Percentiles rank a stretch among this genome's conserved stretches.
phyloP scores from a whole-genome alignment of 2,888 invertebrate species.

The Priocnemis perturbator region DNA sequence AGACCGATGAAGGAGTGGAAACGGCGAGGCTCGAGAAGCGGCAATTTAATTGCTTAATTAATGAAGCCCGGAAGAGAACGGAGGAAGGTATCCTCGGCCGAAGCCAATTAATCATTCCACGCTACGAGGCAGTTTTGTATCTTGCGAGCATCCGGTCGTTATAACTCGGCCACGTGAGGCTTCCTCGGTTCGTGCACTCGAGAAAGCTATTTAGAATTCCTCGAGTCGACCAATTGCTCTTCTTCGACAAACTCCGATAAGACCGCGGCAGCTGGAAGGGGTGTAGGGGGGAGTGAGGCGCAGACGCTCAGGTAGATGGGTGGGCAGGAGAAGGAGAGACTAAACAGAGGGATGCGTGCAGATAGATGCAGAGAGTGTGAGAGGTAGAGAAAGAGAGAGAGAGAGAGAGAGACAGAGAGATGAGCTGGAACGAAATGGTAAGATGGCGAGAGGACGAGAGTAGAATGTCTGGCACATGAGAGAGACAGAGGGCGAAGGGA shows the following conservation, averaged over 20 bases:
- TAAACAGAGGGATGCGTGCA: too few species aligned
- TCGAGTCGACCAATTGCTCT: conserved; percentile 47
- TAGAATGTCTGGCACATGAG: not conserved
- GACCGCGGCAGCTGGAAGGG: conserved; percentile 35
- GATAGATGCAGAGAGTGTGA: too few species aligned
- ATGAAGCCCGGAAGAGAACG: conserved; percentile 37
- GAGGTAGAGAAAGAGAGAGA: too few species aligned
- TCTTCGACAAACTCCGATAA: conserved; percentile 62
- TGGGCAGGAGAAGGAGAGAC: not conserved
- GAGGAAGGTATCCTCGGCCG: conserved; percentile 26
- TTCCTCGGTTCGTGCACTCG: conserved; percentile 2
- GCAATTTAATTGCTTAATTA: conserved; percentile 59
- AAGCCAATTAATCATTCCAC: conserved; percentile 51
- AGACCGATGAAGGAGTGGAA: too few species aligned
- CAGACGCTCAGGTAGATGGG: not conserved
- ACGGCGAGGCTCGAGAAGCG: conserved; percentile 20
- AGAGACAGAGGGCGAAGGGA: not conserved
- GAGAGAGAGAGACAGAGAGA: too few species aligned
- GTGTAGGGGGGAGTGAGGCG: not conserved
- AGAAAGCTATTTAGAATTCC: conserved; percentile 48
- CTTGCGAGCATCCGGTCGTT: conserved; percentile 23
- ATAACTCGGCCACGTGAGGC: conserved; percentile 47
- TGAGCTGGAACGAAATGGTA: too few species aligned
- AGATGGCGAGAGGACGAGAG: too few species aligned
- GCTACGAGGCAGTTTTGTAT: conserved; percentile 35